Evolutionary conservation across 2,113 vertebrate species (phyloP), one percentile per base, ranked within the genome.

Genomic region (Brachyistius frenatus): DNA sequence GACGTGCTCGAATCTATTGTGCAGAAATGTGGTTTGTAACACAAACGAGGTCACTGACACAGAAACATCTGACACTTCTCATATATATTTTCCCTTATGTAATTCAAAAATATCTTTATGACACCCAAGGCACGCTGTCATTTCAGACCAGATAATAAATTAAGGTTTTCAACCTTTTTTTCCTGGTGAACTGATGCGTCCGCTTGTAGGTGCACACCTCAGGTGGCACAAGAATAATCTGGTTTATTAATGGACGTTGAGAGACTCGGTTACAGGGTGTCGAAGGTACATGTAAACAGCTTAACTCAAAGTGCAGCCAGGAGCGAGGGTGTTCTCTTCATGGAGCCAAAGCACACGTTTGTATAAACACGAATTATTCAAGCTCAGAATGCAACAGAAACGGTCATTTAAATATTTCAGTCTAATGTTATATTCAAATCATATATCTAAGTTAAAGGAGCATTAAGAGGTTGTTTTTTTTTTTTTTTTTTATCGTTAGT

Each of bases 221-320:
- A 53, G 81, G 71, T 50, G 57, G 63, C 41, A 73, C 36, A 15
- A 58, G 76, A 83, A 80, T 76, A 78, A 80, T 72, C 58, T 60
- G 66, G 56, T 83, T 86, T 81, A 81, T 88, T 87, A 78, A 87
- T 80, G 77, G 73, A 78, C 0, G 44, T 54, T 68, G 65, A 80
- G 66, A 82, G 75, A 82, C 67, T 63, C 46, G 3, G 61, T 86
- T 81, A 56, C 64, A 60, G 49, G 60, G 49, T 46, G 66, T 41
- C 7, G 56, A 66, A 81, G 80, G 83, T 67, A 52, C 53, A 61
- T 76, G 80, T 86, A 84, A 90, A 86, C 83, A 80, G 53, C 46
- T 80, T 77, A 64, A 76, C 52, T 69, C 67, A 23, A 64, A 80
- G 36, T 13, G 55, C 30, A 5, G 81, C 78, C 78, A 77, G 8